These are phyloP conservation scores for Pholis gunnellus DNA, from an alignment of 2,113 vertebrate genomes.

Conservation along the genomic window DNA sequence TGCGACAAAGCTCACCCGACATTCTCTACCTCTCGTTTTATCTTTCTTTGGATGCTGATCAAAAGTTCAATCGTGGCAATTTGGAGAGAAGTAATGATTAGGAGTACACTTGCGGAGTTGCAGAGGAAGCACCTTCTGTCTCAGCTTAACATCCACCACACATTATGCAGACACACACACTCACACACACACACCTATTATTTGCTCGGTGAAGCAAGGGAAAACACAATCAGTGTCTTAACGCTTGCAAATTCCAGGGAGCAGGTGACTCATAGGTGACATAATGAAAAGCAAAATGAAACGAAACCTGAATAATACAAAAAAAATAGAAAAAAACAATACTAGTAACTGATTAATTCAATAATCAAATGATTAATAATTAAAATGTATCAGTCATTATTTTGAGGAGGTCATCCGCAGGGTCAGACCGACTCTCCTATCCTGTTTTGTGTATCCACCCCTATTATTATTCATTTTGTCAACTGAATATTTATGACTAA, in stretches of 20 bases:
- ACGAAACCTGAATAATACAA: background rate
- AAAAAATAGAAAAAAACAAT: too few species aligned
- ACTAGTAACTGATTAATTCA: background rate
- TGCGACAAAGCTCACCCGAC: background rate
- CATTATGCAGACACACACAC: slow-evolving; percentile 5
- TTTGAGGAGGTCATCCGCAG: slow-evolving; percentile 42
- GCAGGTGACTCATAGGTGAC: slow-evolving; percentile 31
- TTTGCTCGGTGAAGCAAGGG: slow-evolving; percentile 41
- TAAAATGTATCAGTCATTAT: slow-evolving; percentile 33
- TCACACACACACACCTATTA: slow-evolving; percentile 5
- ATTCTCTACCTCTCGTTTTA: background rate
- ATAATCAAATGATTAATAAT: too few species aligned
- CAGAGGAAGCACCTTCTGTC: slow-evolving; percentile 27
- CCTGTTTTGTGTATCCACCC: slow-evolving; percentile 16
- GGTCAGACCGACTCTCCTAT: slow-evolving; percentile 31
- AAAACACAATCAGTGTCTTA: slow-evolving; percentile 51
- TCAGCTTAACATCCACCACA: background rate
- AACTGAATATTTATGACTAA: slow-evolving; percentile 69
- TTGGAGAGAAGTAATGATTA: slow-evolving; percentile 65
- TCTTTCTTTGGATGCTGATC: slow-evolving; percentile 22
- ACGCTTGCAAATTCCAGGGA: slow-evolving; percentile 9
- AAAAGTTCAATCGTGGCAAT: slow-evolving; percentile 47
- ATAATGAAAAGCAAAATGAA: slow-evolving; percentile 28
- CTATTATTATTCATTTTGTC: slow-evolving; percentile 51
- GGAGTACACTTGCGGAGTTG: slow-evolving; percentile 46